phyloP scores from a whole-genome alignment of 2,888 invertebrate species.

The Cabera pusaria region DNA sequence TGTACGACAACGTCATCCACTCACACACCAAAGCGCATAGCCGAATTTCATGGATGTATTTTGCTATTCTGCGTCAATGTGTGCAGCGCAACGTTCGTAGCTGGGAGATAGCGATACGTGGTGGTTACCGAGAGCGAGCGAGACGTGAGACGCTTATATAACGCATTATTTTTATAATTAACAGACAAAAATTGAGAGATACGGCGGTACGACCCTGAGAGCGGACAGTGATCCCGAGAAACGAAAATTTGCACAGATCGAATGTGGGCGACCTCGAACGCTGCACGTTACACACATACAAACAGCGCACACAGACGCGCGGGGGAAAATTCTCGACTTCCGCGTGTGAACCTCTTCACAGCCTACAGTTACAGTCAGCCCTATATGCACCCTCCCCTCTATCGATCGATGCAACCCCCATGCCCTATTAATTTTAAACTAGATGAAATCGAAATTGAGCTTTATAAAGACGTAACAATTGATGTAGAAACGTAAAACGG shows the following conservation, averaged over 20 bases:
- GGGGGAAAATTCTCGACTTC: slow-evolving; percentile 72
- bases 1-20: slow-evolving; percentile 81
- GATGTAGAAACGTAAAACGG: slow-evolving; percentile 10
- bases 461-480: slow-evolving; percentile 16
- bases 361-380: no score
- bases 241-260: slow-evolving; percentile 82
- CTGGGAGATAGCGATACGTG: slow-evolving; percentile 49
- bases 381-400: slow-evolving; percentile 28
- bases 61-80: slow-evolving; percentile 65
- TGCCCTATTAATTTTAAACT: slow-evolving; percentile 35
- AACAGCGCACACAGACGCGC: slow-evolving; percentile 37
- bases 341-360: slow-evolving; percentile 41
- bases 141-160: slow-evolving; percentile 68
- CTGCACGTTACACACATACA: slow-evolving; percentile 57
- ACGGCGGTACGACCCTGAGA: slow-evolving; percentile 75
- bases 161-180: slow-evolving; percentile 84
- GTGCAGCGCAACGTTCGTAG: slow-evolving; percentile 63
- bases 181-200: slow-evolving; percentile 82
- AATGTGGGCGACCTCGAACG: slow-evolving; percentile 81
- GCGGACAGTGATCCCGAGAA: slow-evolving; percentile 75
- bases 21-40: slow-evolving; percentile 64
- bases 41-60: slow-evolving; percentile 80
- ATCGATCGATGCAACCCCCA: slow-evolving; percentile 33
- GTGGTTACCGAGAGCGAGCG: slow-evolving; percentile 39
- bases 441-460: slow-evolving; percentile 21